Percentiles rank a stretch among this genome's conserved stretches.
Evolutionary conservation across 1,140 invertebrate species (phyloP).

Genomic region (Pseudobourletiella spinata): DNA sequence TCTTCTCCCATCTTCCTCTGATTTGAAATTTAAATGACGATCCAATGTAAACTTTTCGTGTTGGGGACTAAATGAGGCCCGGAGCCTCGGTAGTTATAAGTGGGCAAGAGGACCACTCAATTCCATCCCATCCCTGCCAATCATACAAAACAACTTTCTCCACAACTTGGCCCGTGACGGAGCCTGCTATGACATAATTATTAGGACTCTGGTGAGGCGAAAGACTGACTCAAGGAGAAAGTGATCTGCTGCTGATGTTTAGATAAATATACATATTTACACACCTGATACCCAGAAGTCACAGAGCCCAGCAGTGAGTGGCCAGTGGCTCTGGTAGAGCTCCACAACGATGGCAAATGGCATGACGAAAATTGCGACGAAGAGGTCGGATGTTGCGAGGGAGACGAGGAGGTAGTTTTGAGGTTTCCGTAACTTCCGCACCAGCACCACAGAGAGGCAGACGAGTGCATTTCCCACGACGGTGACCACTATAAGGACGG

Average conservation of each 20-base stretch:
- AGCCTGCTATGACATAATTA: too few species aligned
- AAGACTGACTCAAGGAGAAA: too few species aligned
- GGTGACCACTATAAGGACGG: constrained; percentile 67
- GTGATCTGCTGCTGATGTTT: neutral
- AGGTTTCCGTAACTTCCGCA: constrained; percentile 57
- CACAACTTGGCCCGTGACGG: too few species aligned
- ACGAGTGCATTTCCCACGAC: constrained; percentile 77
- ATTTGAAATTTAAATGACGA: too few species aligned
- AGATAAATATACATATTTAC: neutral
- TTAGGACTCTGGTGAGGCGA: too few species aligned
- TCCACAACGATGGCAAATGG: constrained; percentile 52
- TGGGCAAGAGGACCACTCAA: too few species aligned
- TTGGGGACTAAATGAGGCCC: too few species aligned
- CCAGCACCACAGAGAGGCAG: constrained; percentile 67
- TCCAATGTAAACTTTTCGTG: too few species aligned
- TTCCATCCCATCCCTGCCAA: neutral
- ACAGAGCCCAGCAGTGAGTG: constrained; percentile 27
- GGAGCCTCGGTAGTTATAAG: too few species aligned
- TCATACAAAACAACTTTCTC: neutral
- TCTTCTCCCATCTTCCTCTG: too few species aligned
- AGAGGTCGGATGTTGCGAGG: constrained; percentile 62
- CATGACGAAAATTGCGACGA: constrained; percentile 51
- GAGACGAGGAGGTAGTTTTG: constrained; percentile 79
- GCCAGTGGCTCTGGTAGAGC: constrained; percentile 29
- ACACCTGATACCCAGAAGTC: constrained; percentile 36